phyloP scores from a whole-genome alignment of 2,113 vertebrate genomes.

The Helogale parvula region DNA sequence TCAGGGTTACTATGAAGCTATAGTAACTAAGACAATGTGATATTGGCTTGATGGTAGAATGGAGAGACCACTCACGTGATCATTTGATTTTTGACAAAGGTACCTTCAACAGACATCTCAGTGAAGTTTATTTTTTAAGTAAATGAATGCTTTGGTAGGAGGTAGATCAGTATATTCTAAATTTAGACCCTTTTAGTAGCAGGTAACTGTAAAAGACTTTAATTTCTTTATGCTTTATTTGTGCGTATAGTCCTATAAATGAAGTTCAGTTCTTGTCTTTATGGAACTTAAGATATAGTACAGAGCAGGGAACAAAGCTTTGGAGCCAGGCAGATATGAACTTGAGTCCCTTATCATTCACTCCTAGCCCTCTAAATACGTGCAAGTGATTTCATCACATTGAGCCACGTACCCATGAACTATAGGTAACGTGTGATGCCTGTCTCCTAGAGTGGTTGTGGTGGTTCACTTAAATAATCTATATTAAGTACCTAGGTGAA shows the following conservation, averaged over 20 bases:
- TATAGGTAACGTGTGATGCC: background rate
- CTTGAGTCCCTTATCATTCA: background rate
- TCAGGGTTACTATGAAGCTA: background rate
- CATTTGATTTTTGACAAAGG: background rate
- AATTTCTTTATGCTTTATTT: background rate
- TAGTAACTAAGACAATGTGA: background rate
- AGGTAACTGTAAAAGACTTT: background rate
- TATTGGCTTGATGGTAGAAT: background rate
- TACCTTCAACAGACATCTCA: background rate
- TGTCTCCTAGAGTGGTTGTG: background rate
- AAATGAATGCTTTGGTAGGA: background rate
- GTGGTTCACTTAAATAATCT: background rate
- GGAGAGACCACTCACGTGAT: background rate
- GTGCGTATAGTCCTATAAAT: background rate
- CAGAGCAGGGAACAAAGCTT: background rate
- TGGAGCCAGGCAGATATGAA: background rate
- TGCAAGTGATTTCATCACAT: background rate
- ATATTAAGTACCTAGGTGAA: background rate
- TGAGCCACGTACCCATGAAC: background rate
- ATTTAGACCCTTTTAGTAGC: background rate
- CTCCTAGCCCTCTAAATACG: background rate
- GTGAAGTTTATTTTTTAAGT: background rate
- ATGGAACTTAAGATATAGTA: background rate
- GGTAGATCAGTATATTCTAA: background rate
- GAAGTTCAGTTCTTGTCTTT: constrained; percentile 27